Conservation (phyloP, 2,888 invertebrate genomes). For the Zaprionus lineosus region DNA sequence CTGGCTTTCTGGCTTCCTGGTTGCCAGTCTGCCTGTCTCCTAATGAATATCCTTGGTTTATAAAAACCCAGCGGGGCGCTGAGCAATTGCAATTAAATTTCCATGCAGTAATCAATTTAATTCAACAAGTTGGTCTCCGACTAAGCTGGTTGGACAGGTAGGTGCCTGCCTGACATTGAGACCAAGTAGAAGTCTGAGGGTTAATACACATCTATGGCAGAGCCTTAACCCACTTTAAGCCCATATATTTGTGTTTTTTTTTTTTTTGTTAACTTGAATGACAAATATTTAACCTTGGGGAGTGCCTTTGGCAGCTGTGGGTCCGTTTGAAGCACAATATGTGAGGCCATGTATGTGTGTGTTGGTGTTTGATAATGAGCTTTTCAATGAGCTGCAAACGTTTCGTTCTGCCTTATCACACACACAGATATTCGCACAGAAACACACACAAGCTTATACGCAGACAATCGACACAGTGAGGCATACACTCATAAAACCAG, state of each 20-base stretch:
- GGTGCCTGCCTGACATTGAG: constrained; percentile 42
- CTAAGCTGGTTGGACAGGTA: constrained; percentile 20
- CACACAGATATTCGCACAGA: constrained; percentile 24
- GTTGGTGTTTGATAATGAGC: constrained; percentile 50
- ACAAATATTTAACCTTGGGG: constrained; percentile 51
- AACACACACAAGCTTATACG: constrained; percentile 14
- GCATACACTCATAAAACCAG: constrained; percentile 32
- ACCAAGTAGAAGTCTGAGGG: constrained; percentile 9
- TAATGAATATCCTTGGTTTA: constrained; percentile 77
- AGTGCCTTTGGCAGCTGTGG: constrained; percentile 18
- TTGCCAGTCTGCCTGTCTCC: constrained; percentile 24
- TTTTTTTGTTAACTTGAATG: constrained; percentile 20
- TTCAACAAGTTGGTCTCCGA: constrained; percentile 66
- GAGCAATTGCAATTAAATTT: constrained; percentile 70
- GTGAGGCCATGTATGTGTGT: constrained; percentile 1
- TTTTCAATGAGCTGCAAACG: constrained; percentile 53
- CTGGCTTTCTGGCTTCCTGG: constrained; percentile 1
- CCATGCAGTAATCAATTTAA: constrained; percentile 73
- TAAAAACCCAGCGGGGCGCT: constrained; percentile 60
- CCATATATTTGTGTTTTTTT: constrained; percentile 4
- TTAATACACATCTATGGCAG: no score
- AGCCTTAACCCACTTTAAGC: constrained; percentile 51
- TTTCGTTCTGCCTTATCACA: constrained; percentile 49
- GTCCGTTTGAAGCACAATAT: constrained; percentile 7
- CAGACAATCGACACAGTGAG: constrained; percentile 13